phyloP scores from a whole-genome alignment of 2,113 vertebrate species.

The Dicentrarchus labrax region DNA sequence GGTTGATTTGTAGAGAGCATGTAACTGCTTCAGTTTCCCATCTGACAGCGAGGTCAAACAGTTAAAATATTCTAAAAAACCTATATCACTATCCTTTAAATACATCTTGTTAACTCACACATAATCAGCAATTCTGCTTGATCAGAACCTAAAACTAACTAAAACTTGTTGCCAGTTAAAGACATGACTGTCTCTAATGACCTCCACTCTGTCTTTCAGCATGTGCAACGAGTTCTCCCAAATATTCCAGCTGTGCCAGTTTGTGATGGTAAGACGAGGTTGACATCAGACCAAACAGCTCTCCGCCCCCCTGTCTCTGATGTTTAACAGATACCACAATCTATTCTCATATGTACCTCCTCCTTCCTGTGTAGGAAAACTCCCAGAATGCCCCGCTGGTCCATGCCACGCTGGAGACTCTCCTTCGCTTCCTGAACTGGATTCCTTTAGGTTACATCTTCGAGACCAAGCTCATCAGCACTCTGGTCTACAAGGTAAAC shows the following conservation, averaged over 20 bases:
- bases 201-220: slow-evolving; percentile 77
- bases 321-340: not conserved
- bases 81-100: too few relatives aligned
- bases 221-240: slow-evolving; percentile 99
- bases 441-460: slow-evolving; percentile 98
- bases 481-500: slow-evolving; percentile 95
- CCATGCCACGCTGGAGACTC: slow-evolving; percentile 95
- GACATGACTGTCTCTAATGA: not conserved
- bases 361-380: slow-evolving; percentile 88
- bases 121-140: too few relatives aligned
- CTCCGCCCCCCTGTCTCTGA: not conserved
- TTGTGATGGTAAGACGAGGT: slow-evolving; percentile 91
- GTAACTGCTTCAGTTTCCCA: too few relatives aligned
- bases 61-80: too few relatives aligned
- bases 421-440: slow-evolving; percentile 97
- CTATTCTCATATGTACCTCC: not conserved
- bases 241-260: slow-evolving; percentile 98
- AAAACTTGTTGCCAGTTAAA: too few relatives aligned
- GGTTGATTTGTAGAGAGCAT: too few relatives aligned
- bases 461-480: slow-evolving; percentile 98
- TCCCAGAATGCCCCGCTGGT: slow-evolving; percentile 97
- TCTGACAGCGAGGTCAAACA: too few relatives aligned
- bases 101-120: too few relatives aligned
- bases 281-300: not conserved
- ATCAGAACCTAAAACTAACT: too few relatives aligned